These are phyloP conservation scores for Alligator mississippiensis DNA, from an alignment of 2,113 vertebrate genomes.

Conservation along the genomic window DNA sequence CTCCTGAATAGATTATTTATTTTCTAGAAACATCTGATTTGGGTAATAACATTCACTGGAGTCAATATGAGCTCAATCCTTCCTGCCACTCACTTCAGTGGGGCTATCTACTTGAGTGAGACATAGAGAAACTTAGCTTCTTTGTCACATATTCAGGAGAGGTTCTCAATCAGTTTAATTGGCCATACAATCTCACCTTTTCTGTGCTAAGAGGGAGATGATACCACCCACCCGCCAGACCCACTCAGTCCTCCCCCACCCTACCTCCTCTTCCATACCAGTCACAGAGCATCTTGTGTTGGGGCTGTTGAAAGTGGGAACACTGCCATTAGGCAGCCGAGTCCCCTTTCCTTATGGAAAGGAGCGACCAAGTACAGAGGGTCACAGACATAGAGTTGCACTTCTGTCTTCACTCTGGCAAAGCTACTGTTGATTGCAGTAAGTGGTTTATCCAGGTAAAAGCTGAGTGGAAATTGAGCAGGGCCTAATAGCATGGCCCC, in stretches of 20 bases:
- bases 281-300: neutral
- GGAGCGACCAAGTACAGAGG: neutral
- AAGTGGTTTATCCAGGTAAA: neutral
- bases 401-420: neutral
- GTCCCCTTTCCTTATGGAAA: neutral
- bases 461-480: neutral
- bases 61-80: neutral
- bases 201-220: neutral
- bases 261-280: neutral
- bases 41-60: neutral
- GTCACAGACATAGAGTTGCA: neutral
- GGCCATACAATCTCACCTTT: neutral
- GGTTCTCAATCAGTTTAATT: neutral
- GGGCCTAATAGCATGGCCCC: neutral
- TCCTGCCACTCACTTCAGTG: constrained; percentile 9
- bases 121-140: neutral
- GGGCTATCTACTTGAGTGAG: neutral
- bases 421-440: neutral
- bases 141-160: constrained; percentile 18
- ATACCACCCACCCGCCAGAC: neutral
- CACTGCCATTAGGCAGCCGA: neutral
- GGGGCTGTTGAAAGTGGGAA: neutral
- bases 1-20: neutral
- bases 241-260: neutral
- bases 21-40: neutral